Evolutionary conservation across 2,113 vertebrate species (phyloP).

Genomic region (Ramphastos sulfuratus): DNA sequence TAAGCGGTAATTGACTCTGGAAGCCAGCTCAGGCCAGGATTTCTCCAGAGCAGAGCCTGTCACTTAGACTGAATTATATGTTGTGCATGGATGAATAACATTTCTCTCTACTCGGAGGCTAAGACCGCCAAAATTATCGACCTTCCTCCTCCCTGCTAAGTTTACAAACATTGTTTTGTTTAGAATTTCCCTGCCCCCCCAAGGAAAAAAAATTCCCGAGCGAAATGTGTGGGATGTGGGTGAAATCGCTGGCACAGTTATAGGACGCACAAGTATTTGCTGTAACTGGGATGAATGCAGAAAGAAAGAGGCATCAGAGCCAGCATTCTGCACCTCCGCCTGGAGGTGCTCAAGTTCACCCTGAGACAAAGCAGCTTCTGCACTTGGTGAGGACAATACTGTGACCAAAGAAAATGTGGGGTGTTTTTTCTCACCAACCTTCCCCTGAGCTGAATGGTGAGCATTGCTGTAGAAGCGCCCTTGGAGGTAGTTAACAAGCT

Average conservation of each 20-base stretch:
- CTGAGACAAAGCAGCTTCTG: not conserved
- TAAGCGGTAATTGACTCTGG: constrained; percentile 67
- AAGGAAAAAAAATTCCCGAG: not conserved
- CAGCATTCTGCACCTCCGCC: not conserved
- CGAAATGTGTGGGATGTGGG: not conserved
- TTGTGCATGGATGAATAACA: constrained; percentile 63
- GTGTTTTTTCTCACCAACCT: not conserved
- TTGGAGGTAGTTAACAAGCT: not conserved
- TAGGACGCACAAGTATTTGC: not conserved
- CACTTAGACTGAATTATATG: constrained; percentile 69
- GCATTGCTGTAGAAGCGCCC: not conserved
- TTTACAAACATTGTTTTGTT: constrained; percentile 58
- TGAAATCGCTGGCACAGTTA: not conserved
- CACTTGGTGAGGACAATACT: not conserved
- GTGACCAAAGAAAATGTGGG: not conserved
- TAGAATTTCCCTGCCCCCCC: not conserved
- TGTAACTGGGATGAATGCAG: not conserved
- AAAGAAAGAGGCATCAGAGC: not conserved
- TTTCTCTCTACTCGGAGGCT: constrained; percentile 53
- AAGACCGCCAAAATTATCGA: constrained; percentile 54
- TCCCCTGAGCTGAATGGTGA: not conserved
- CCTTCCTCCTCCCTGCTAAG: not conserved
- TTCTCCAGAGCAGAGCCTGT: constrained; percentile 71
- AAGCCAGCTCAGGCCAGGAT: constrained; percentile 58
- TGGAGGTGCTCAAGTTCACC: not conserved